Evolutionary conservation across 2,797 vertebrate genomes (phyloP), one percentile per base, ranked within the genome.

Genomic region (Spondyliosoma cantharus): DNA sequence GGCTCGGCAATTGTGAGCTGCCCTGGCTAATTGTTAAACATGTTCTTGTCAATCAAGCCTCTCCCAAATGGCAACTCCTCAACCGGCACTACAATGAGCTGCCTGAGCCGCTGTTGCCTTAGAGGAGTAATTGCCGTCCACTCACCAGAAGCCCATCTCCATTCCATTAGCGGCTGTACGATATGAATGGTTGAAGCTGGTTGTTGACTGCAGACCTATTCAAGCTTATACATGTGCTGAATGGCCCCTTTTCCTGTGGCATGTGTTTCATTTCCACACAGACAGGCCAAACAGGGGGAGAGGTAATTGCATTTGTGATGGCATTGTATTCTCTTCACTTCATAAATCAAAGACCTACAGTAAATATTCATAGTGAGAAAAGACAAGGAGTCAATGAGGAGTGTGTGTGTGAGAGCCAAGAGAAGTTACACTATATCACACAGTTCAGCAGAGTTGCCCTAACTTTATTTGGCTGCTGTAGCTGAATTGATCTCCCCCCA

Each of bases 31-130:
- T 94, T 93, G 92, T 90, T 92, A 87, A 92, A 92, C 90, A 87
- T 94, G 91, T 92, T 90, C 84, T 83, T 91, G 93, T 94, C 93
- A 93, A 90, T 95, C 94, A 95, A 87, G 78, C 76, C 71, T 58
- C 78, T 91, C 90, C 83, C 78, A 80, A 80, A 78, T 76, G 92
- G 82, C 87, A 86, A 80, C 85, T 85, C 62, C 74, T 91, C 87
- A 81, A 70, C 82, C 45, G 24, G 58, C 71, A 27, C 82, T 59
- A 82, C 83, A 90, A 89, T 78, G 85, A 90, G 83, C 76, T 74
- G 85, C 80, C 86, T 22, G 74, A 67, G 78, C 73, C 29, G 16
- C 56, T 15, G 81, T 57, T 68, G 74, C 77, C 82, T 74, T 74
- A 25, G 69, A 89, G 79, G 79, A 87, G 87, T 89, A 88, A 89